phyloP scores from a whole-genome alignment of 2,888 invertebrate genomes.

The Deladenus siricidicola region DNA sequence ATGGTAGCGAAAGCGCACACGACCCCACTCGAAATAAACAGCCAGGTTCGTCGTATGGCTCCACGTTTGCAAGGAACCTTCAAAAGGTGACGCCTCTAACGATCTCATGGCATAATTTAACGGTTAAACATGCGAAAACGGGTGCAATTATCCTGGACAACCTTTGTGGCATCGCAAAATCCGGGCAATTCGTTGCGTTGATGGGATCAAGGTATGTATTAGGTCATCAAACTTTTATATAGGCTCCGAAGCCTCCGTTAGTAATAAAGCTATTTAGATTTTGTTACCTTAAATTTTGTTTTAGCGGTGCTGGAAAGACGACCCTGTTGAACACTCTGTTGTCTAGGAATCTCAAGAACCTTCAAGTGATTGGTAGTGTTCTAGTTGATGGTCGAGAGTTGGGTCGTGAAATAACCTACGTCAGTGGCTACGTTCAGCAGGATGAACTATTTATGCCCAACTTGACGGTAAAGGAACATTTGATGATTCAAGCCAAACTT shows the following conservation, averaged over 20 bases:
- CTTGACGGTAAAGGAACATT: constrained; percentile 51
- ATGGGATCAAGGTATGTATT: constrained; percentile 43
- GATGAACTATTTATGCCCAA: constrained; percentile 52
- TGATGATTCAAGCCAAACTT: constrained; percentile 61
- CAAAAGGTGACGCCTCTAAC: constrained; percentile 27
- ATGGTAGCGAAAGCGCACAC: background rate
- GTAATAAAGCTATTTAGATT: too few relatives aligned
- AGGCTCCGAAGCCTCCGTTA: background rate
- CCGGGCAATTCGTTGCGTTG: constrained; percentile 50
- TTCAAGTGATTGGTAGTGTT: constrained; percentile 48
- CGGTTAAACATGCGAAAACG: constrained; percentile 24
- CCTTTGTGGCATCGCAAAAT: constrained; percentile 25
- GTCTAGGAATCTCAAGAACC: constrained; percentile 23
- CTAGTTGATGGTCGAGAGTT: constrained; percentile 29
- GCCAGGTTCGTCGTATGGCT: background rate
- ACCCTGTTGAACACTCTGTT: constrained; percentile 66
- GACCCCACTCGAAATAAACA: background rate
- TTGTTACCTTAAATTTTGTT: background rate
- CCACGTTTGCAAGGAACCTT: background rate
- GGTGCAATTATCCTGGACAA: constrained; percentile 20
- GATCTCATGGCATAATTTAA: constrained; percentile 40
- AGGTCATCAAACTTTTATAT: too few relatives aligned
- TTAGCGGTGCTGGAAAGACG: constrained; percentile 81
- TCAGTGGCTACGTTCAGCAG: constrained; percentile 47
- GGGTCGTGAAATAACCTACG: constrained; percentile 10